Conservation (phyloP, 2,113 vertebrate species). For the Elephantulus edwardii region DNA sequence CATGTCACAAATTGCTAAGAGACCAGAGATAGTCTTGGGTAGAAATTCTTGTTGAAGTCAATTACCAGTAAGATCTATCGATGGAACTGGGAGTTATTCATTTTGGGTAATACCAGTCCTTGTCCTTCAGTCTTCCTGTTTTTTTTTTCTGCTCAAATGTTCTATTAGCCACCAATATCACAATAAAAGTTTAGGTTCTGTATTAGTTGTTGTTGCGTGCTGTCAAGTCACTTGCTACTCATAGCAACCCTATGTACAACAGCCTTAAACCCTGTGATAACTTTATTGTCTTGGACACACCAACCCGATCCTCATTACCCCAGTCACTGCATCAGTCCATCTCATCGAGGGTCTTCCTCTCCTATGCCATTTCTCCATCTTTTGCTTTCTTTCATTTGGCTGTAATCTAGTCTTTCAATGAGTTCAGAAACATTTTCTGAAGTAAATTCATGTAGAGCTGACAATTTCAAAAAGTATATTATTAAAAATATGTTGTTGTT, state of each 20-base stretch:
- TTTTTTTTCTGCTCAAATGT: not conserved
- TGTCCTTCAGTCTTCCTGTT: not conserved
- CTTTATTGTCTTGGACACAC: too few relatives aligned
- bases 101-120: not conserved
- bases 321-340: too few relatives aligned
- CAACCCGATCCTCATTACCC: too few relatives aligned
- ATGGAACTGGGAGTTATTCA: not conserved
- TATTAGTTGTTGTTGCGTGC: too few relatives aligned
- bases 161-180: not conserved
- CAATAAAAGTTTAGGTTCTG: too few relatives aligned
- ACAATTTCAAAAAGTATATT: not conserved
- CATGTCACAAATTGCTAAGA: not conserved
- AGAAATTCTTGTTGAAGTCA: not conserved
- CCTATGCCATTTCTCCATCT: not conserved
- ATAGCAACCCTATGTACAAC: too few relatives aligned
- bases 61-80: not conserved
- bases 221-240: too few relatives aligned
- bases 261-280: too few relatives aligned
- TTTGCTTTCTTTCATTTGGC: not conserved
- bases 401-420: not conserved
- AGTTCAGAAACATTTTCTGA: not conserved
- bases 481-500: not conserved
- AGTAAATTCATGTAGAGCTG: not conserved
- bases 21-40: not conserved
- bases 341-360: too few relatives aligned